Evolutionary conservation across 2,113 vertebrate species (phyloP).

Genomic region (Varanus salvator): DNA sequence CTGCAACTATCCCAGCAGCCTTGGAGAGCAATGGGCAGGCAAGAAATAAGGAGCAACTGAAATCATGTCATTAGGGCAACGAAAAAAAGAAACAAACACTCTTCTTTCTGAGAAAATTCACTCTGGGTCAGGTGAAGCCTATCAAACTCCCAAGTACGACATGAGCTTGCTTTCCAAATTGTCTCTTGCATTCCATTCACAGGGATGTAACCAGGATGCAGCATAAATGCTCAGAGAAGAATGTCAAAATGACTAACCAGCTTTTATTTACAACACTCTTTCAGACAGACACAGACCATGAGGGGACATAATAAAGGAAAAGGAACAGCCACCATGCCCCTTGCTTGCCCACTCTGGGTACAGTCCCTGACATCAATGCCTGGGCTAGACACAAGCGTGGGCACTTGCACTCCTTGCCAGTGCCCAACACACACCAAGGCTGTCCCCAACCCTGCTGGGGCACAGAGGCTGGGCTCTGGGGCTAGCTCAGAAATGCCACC

Average conservation of each 20-base stretch:
- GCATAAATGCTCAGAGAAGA: constrained; percentile 26
- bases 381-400: not conserved
- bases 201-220: not conserved
- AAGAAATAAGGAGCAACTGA: not conserved
- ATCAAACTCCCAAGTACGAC: not conserved
- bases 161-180: no score
- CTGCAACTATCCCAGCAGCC: not conserved
- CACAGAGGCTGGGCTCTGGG: constrained; percentile 32
- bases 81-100: not conserved
- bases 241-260: constrained; percentile 72
- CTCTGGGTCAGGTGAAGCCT: not conserved
- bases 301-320: constrained; percentile 59
- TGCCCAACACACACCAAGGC: not conserved
- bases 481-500: constrained; percentile 34
- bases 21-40: not conserved
- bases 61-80: not conserved
- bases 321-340: constrained; percentile 40
- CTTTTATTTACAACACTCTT: constrained; percentile 77
- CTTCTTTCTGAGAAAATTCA: not conserved
- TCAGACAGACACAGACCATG: constrained; percentile 68
- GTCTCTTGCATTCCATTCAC: no score
- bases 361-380: not conserved
- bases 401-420: not conserved
- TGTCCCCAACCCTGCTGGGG: constrained; percentile 22
- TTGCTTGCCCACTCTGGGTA: constrained; percentile 2